Evolutionary conservation across 2,113 vertebrate genomes (phyloP).

Genomic region (Corydoras maculifer): DNA sequence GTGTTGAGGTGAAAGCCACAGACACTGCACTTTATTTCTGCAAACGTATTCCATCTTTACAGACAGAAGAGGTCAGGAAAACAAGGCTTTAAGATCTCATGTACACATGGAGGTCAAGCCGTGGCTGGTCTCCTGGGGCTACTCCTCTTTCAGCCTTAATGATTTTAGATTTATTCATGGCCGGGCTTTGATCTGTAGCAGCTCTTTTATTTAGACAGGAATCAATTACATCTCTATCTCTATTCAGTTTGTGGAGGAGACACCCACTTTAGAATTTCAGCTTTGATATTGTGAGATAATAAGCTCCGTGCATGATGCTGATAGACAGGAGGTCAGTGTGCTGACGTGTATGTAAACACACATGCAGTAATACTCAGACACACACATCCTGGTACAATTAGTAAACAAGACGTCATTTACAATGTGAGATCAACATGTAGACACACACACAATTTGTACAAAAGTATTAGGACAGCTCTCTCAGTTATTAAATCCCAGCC

Average conservation of each 20-base stretch:
- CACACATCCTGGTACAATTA: not conserved
- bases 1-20: not conserved
- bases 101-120: conserved; percentile 1
- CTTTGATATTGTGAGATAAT: conserved; percentile 25
- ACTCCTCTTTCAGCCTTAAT: conserved; percentile 43
- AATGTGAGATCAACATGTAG: too few species aligned
- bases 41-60: not conserved
- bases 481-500: too few species aligned
- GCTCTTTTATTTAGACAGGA: conserved; percentile 49
- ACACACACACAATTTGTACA: too few species aligned
- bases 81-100: not conserved
- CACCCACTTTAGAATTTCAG: conserved; percentile 16
- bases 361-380: not conserved
- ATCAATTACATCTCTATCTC: conserved; percentile 37
- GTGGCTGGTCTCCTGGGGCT: conserved; percentile 40
- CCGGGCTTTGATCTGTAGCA: conserved; percentile 50
- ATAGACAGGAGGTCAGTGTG: conserved; percentile 17
- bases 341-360: conserved; percentile 4
- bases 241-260: conserved; percentile 1
- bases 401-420: too few species aligned
- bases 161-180: conserved; percentile 51
- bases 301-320: conserved; percentile 9
- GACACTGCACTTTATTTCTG: conserved; percentile 10
- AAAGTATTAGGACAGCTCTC: too few species aligned
- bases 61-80: too few species aligned